Percentiles rank a stretch among this genome's conserved stretches.
These are phyloP conservation scores for Aspiorhynchus laticeps DNA, from an alignment of 2,113 vertebrate genomes.

Conservation along the genomic window DNA sequence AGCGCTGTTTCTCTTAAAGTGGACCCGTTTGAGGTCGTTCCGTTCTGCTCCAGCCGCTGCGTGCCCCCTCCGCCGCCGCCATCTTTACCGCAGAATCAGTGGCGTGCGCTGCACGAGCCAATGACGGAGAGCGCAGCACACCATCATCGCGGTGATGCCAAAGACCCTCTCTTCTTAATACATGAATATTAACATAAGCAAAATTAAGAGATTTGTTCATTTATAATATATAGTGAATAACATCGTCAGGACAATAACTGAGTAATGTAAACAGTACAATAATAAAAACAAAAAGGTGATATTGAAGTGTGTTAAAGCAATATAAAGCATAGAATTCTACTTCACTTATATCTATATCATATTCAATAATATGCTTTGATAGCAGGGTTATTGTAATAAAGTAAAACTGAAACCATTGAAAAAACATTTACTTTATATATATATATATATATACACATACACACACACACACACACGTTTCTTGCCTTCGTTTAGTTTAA, in stretches of 20 bases:
- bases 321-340: background rate
- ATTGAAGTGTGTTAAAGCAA: background rate
- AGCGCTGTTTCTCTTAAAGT: constrained; percentile 50
- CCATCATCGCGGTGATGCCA: constrained; percentile 7
- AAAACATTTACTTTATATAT: no score
- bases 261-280: background rate
- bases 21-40: constrained; percentile 75
- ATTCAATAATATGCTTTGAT: background rate
- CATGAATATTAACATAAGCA: background rate
- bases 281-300: background rate
- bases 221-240: background rate
- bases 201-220: background rate
- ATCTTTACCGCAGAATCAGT: constrained; percentile 94
- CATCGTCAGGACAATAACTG: background rate
- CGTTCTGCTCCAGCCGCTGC: constrained; percentile 77
- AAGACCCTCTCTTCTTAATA: background rate
- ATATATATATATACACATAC: no score
- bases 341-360: background rate
- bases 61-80: constrained; percentile 89
- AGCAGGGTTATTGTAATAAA: background rate
- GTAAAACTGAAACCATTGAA: no score
- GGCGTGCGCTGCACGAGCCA: constrained; percentile 67
- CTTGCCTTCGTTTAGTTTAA: no score
- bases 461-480: no score
- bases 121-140: constrained; percentile 40